Evolutionary conservation across 2,113 vertebrate species (phyloP).

Genomic region (Pollachius pollachius): DNA sequence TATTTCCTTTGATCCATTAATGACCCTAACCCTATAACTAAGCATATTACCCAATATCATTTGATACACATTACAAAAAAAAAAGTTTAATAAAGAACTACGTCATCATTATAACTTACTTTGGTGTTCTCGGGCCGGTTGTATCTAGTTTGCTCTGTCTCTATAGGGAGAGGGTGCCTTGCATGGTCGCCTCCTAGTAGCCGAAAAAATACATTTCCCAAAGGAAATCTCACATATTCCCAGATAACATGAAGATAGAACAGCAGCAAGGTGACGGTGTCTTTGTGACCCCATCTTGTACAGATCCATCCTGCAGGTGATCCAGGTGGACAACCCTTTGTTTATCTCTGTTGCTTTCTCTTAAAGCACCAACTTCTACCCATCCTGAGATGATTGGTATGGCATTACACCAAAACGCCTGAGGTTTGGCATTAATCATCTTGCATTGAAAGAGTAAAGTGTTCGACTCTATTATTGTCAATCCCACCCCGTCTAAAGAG

Average conservation of each 20-base stretch:
- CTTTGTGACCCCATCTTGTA: conserved; percentile 54
- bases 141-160: not conserved
- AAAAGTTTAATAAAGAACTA: too few relatives aligned
- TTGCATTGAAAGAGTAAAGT: conserved; percentile 29
- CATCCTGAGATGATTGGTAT: not conserved
- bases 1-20: too few relatives aligned
- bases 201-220: conserved; percentile 57
- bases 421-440: conserved; percentile 22
- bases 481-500: conserved; percentile 23
- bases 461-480: not conserved
- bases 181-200: conserved; percentile 32
- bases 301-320: conserved; percentile 25
- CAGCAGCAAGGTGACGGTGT: conserved; percentile 68
- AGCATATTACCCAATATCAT: too few relatives aligned
- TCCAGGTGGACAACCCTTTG: conserved; percentile 46
- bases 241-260: conserved; percentile 54
- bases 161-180: not conserved
- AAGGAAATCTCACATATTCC: conserved; percentile 46
- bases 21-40: too few relatives aligned
- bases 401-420: not conserved
- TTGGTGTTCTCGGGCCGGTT: not conserved
- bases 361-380: conserved; percentile 13
- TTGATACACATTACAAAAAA: too few relatives aligned
- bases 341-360: not conserved
- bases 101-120: conserved; percentile 13